Percentiles rank a stretch among this genome's conserved stretches.
phyloP scores from a whole-genome alignment of 2,797 vertebrate species.

The Onychomys leucogaster region DNA sequence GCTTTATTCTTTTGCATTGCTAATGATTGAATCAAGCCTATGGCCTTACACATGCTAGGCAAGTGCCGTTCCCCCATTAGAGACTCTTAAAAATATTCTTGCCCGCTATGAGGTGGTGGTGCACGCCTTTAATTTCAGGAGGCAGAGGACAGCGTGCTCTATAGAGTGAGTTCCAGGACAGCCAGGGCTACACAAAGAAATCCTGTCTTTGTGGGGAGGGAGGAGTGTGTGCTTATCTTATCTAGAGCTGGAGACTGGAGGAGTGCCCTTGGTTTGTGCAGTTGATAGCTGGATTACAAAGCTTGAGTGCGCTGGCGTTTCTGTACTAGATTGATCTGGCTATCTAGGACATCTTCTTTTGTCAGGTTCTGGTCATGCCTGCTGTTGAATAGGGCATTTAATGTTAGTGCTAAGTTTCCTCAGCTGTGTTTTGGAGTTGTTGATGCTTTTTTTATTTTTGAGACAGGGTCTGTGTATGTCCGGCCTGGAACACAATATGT shows the following conservation, averaged over 20 bases:
- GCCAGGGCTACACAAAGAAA: background rate
- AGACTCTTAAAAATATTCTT: background rate
- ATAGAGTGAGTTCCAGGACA: background rate
- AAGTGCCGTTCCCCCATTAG: background rate
- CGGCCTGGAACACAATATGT: background rate
- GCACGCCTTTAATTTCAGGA: background rate
- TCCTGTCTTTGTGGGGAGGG: background rate
- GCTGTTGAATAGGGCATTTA: background rate
- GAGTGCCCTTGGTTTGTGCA: background rate
- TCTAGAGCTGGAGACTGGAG: background rate
- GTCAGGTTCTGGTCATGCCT: background rate
- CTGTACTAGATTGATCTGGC: background rate
- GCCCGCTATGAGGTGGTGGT: background rate
- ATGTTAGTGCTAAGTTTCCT: constrained; percentile 9
- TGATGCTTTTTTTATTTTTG: background rate
- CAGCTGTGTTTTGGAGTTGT: background rate
- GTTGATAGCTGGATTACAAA: background rate
- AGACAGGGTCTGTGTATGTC: background rate
- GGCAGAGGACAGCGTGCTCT: background rate
- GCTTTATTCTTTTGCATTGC: background rate
- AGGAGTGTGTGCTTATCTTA: background rate
- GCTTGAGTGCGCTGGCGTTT: background rate
- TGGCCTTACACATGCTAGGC: background rate
- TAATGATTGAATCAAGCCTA: background rate
- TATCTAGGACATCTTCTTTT: background rate